A percentile compares a stretch with the other conserved stretches of the same genome.
Evolutionary conservation across 2,888 invertebrate species (phyloP).

Genomic region (Phasia obesa): DNA sequence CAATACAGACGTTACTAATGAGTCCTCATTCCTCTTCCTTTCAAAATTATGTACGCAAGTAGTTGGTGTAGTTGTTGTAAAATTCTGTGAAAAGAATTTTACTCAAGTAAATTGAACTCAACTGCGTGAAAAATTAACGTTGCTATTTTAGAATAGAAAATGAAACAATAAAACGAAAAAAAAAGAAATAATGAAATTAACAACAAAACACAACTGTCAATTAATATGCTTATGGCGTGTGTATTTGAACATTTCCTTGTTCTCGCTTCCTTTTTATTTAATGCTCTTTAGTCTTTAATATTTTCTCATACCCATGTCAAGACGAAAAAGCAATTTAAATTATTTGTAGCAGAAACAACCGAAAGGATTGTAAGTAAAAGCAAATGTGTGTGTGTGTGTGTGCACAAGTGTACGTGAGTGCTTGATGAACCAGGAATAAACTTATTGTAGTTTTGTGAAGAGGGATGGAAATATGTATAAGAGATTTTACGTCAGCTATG

Average conservation of each 20-base stretch:
- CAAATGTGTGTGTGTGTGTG: neutral
- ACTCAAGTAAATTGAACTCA: constrained; percentile 40
- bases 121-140: constrained; percentile 48
- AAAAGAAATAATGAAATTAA: constrained; percentile 38
- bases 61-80: constrained; percentile 32
- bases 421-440: neutral
- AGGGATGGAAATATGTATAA: too few relatives aligned
- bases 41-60: neutral
- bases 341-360: constrained; percentile 27
- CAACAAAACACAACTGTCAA: constrained; percentile 63
- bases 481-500: too few relatives aligned
- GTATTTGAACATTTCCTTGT: constrained; percentile 38
- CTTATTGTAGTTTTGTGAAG: too few relatives aligned
- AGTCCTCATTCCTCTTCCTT: constrained; percentile 4
- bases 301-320: constrained; percentile 7
- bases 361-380: constrained; percentile 37
- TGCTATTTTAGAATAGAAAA: constrained; percentile 27
- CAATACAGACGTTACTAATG: constrained; percentile 40
- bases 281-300: constrained; percentile 1
- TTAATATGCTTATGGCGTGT: constrained; percentile 71
- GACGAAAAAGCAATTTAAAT: constrained; percentile 42
- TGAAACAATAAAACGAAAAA: neutral
- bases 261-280: neutral
- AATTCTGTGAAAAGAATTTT: constrained; percentile 27
- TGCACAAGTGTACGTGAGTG: neutral